Base-by-base conservation (phyloP, 2,888 invertebrate genomes). In the Eristalis tenax region DNA sequence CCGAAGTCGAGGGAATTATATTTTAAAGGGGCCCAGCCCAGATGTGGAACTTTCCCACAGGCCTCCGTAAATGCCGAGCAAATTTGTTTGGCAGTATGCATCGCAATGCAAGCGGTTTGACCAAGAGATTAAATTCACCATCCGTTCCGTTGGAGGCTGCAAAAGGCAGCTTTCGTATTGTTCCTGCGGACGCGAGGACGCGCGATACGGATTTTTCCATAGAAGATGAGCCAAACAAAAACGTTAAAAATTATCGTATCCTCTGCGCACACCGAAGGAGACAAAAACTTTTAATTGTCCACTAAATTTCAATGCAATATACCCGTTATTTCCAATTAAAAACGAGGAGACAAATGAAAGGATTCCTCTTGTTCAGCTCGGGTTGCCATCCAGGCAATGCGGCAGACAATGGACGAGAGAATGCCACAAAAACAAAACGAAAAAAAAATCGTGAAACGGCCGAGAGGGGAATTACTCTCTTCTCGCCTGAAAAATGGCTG, bases 231-330 rank as follows among this genome's bases (percentile, higher is more conserved):
- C 32, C 23, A 38, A 65, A 59, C 38, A 32, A 32, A 59, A 66
- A 74, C 8, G 64, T 23, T 13, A 69, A 35, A 69, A 61, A 63
- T 81, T 40, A 68, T 71, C 22, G 38, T 40, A 22, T 40, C 35
- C 32, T 10, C 26, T 32, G 18, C 65, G 64, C 50, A 18, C 18
- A 50, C 50, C 50, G 32, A 15, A 40, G 65, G 66, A 66, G 38
- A 70, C 23, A 73, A 76, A 82, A 74, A 69, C 63, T 82, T 78
- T 86, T 82, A 83, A 83, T 78, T 86, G 86, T 83, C 83, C 86
- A 86, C 86, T 86, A 83, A 86, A 86, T 86, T 86, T 75, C 83
- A 78, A 81, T 85, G 77, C 69, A 64, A 77, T 77, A 69, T 74
- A 74, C 6, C 83, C 74, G 68, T 86, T 83, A 74, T 78, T 78